A percentile compares a stretch with the other conserved stretches of the same genome.
Evolutionary conservation across 2,888 invertebrate genomes (phyloP).

Genomic region (Zhuqinia jingwanae): DNA sequence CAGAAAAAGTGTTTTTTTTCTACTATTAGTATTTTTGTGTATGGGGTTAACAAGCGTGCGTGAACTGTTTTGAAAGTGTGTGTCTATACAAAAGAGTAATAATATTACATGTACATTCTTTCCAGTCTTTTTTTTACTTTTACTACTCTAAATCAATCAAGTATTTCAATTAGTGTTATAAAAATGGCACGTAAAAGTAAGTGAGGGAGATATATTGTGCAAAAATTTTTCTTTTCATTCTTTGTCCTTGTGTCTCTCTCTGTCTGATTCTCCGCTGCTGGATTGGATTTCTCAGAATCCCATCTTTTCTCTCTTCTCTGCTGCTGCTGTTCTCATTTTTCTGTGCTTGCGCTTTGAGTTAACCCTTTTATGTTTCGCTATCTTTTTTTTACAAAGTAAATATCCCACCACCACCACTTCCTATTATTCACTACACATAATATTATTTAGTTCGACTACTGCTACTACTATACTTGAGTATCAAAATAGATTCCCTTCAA

Average conservation of each 20-base stretch:
- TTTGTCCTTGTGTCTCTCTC: slow-evolving; percentile 29
- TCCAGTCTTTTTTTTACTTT: neutral
- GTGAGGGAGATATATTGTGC: neutral
- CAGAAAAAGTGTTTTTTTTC: neutral
- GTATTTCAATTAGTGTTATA: slow-evolving; percentile 1
- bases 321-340: neutral
- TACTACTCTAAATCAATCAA: no score
- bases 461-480: no score
- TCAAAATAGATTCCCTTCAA: neutral
- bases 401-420: no score
- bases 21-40: neutral
- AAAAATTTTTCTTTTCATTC: slow-evolving; percentile 14
- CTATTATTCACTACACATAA: no score
- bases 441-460: no score
- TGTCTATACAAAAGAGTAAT: no score
- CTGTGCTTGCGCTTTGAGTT: neutral
- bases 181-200: slow-evolving; percentile 1
- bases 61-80: no score
- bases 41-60: no score
- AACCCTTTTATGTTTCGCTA: neutral
- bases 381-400: no score
- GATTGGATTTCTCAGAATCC: neutral
- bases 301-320: neutral
- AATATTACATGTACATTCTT: no score
- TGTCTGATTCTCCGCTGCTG: neutral